Evolutionary conservation across 1,140 invertebrate genomes (phyloP).

Genomic region (Eurosta solidaginis): DNA sequence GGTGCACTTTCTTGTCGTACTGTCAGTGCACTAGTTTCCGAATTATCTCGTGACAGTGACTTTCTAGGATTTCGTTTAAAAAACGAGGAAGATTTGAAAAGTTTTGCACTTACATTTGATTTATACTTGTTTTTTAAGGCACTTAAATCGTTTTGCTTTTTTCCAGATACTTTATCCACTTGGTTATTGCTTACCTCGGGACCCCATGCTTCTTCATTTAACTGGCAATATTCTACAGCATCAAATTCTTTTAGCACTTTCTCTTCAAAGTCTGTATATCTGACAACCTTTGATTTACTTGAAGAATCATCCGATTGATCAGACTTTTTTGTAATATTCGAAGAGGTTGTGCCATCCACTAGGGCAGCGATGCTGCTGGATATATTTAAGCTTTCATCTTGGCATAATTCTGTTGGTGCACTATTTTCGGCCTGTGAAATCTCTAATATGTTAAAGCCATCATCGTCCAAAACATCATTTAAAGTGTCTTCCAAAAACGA

Average conservation of each 20-base stretch:
- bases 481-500: constrained; percentile 72
- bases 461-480: constrained; percentile 61
- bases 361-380: constrained; percentile 45
- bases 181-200: constrained; percentile 63
- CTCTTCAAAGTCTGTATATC: constrained; percentile 45
- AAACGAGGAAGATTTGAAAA: constrained; percentile 70
- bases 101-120: constrained; percentile 63
- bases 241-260: constrained; percentile 49
- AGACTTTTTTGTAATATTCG: not conserved
- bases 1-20: not conserved
- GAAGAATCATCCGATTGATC: not conserved
- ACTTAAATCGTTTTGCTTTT: not conserved
- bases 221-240: constrained; percentile 43
- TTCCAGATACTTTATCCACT: not conserved
- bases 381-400: constrained; percentile 41
- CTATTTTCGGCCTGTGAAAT: constrained; percentile 43
- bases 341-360: constrained; percentile 32
- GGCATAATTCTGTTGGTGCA: constrained; percentile 28
- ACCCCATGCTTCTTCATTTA: constrained; percentile 65
- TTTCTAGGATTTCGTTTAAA: constrained; percentile 77
- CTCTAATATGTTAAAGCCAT: constrained; percentile 57
- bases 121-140: constrained; percentile 61
- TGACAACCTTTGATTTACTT: constrained; percentile 39
- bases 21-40: not conserved
- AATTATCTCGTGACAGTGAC: constrained; percentile 60